A percentile compares a stretch with the other conserved stretches of the same genome.
Conservation (phyloP, 2,113 vertebrate genomes). For the Taxidea taxus region DNA sequence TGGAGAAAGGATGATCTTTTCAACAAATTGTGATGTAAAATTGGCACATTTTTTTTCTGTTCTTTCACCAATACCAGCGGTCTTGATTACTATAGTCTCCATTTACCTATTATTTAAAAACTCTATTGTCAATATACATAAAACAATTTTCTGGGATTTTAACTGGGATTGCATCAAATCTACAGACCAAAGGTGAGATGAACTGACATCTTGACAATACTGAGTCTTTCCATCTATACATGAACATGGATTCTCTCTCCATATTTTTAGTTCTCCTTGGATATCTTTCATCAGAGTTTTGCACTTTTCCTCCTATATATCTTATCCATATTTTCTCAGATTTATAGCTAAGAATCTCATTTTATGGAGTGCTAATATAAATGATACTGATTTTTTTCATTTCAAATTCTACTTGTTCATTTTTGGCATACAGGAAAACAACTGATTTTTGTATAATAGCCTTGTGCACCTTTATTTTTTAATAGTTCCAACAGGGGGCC, state of each 20-base stretch:
- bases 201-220: neutral
- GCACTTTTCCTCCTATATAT: neutral
- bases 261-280: neutral
- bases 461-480: neutral
- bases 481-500: neutral
- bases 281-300: neutral
- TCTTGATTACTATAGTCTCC: neutral
- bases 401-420: neutral
- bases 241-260: neutral
- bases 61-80: neutral
- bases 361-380: neutral
- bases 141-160: neutral
- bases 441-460: neutral
- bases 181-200: neutral
- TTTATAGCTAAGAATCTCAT: neutral
- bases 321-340: neutral
- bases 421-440: neutral
- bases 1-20: neutral
- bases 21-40: neutral
- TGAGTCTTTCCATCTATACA: neutral
- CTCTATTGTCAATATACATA: neutral
- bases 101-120: neutral
- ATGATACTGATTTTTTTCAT: neutral
- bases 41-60: neutral
- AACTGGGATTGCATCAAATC: neutral